These are phyloP conservation scores for Thaumatotibia leucotreta DNA, from an alignment of 1,140 invertebrate species.

Conservation along the genomic window DNA sequence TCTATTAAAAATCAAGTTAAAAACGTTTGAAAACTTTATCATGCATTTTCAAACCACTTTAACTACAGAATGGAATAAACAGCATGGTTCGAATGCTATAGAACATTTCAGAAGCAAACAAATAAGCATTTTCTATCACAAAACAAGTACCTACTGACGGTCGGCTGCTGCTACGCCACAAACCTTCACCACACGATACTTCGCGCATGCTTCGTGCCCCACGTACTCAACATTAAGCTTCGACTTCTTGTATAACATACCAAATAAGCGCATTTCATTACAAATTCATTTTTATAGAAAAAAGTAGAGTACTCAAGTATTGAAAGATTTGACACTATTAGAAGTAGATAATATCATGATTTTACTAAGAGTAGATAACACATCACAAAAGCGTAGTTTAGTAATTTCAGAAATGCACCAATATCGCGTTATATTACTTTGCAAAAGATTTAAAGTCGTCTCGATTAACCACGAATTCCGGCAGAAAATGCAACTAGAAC, in stretches of 20 bases:
- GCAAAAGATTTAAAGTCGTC: neutral
- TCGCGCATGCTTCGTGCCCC: slow-evolving; percentile 62
- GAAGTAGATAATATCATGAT: slow-evolving; percentile 51
- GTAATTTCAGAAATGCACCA: slow-evolving; percentile 61
- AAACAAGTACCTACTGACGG: slow-evolving; percentile 42
- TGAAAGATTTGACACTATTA: slow-evolving; percentile 43
- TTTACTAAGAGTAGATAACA: slow-evolving; percentile 44
- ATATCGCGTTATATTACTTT: slow-evolving; percentile 18
- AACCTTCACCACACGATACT: slow-evolving; percentile 58
- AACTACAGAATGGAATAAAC: slow-evolving; percentile 56
- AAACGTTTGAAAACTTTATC: slow-evolving; percentile 29
- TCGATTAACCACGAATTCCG: neutral
- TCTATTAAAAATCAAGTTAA: neutral
- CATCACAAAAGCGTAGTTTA: slow-evolving; percentile 71
- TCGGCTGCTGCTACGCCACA: slow-evolving; percentile 39
- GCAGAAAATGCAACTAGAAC: neutral
- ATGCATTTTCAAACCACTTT: slow-evolving; percentile 47
- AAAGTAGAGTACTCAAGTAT: slow-evolving; percentile 44
- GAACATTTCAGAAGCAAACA: slow-evolving; percentile 59
- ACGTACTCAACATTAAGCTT: slow-evolving; percentile 43
- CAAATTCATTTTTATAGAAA: neutral
- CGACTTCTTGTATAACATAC: slow-evolving; percentile 15
- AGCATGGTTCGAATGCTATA: slow-evolving; percentile 58
- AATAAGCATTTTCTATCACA: slow-evolving; percentile 51
- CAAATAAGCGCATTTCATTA: neutral